Percentiles rank a stretch among this genome's conserved stretches.
Evolutionary conservation across 2,113 vertebrate genomes (phyloP).

Genomic region (Trachemys scripta): DNA sequence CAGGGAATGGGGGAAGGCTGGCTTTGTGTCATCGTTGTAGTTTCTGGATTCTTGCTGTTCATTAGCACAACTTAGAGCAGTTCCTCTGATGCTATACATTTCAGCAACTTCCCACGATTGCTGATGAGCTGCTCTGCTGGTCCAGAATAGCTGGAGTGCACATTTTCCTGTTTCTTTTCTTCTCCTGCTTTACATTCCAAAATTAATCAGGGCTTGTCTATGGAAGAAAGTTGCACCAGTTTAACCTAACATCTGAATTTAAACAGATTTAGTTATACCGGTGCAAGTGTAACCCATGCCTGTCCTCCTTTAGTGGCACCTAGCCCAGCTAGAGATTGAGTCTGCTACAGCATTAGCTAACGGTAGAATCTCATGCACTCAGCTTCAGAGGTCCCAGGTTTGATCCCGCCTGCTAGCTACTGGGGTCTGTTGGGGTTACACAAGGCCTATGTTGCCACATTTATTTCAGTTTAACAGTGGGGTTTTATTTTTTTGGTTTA

Average conservation of each 20-base stretch:
- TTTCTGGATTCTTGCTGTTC: slow-evolving; percentile 16
- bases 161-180: not conserved
- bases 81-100: slow-evolving; percentile 23
- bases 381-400: no score
- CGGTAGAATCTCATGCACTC: no score
- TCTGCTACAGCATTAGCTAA: no score
- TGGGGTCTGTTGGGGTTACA: no score
- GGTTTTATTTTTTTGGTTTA: not conserved
- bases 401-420: no score
- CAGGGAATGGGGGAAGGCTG: not conserved
- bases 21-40: rapidly evolving
- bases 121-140: not conserved
- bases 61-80: not conserved
- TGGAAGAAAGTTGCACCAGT: slow-evolving; percentile 32
- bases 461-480: not conserved
- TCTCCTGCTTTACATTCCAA: slow-evolving; percentile 11
- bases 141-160: slow-evolving; percentile 2
- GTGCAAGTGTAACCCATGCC: not conserved
- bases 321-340: no score
- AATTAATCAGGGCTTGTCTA: slow-evolving; percentile 18
- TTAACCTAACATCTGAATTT: not conserved
- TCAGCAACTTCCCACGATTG: not conserved
- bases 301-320: no score
- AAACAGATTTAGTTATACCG: slow-evolving; percentile 19
- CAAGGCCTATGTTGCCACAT: not conserved